A percentile compares a stretch with the other conserved stretches of the same genome.
Evolutionary conservation across 2,113 vertebrate genomes (phyloP).

Genomic region (Ptilorrhoa leucosticta): DNA sequence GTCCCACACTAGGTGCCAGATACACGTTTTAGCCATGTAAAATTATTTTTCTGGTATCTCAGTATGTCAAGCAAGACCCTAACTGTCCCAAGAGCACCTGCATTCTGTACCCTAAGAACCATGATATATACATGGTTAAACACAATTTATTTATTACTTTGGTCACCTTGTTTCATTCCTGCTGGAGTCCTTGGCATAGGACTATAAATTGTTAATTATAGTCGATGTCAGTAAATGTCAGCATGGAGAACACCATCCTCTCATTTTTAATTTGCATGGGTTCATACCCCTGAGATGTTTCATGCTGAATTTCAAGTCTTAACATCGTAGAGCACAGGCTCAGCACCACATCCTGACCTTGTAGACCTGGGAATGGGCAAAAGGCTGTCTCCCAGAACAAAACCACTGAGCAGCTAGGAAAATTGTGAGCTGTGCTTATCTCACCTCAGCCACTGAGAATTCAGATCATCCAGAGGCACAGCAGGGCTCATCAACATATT

Average conservation of each 20-base stretch:
- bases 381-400: not conserved
- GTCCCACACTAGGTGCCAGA: not conserved
- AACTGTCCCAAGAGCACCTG: not conserved
- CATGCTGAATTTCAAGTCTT: not conserved
- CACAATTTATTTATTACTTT: not conserved
- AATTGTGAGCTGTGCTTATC: not conserved
- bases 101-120: not conserved
- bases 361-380: not conserved
- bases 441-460: not conserved
- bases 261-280: not conserved
- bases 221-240: no score
- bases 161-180: conserved; percentile 3
- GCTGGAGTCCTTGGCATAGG: not conserved
- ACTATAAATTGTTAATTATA: not conserved
- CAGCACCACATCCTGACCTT: not conserved
- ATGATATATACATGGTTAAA: not conserved
- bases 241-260: not conserved
- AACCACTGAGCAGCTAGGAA: not conserved
- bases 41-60: not conserved
- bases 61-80: not conserved
- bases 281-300: not conserved
- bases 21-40: not conserved
- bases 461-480: not conserved
- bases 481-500: not conserved
- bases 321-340: not conserved